Percentiles rank a stretch among this genome's conserved stretches.
Conservation (phyloP, 2,113 vertebrate genomes). For the Platichthys flesus region DNA sequence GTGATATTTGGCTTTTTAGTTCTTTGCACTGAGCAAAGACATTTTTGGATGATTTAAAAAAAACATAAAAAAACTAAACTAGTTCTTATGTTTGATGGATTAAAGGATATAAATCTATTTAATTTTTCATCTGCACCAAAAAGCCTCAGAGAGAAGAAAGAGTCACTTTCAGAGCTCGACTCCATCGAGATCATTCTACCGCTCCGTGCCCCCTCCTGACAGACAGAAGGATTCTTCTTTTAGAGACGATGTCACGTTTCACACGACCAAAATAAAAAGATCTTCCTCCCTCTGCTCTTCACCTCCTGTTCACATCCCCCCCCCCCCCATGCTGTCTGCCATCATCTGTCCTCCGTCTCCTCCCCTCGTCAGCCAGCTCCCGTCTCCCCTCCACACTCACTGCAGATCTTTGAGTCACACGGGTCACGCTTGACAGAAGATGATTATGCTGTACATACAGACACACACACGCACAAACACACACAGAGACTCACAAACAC, state of each 20-base stretch:
- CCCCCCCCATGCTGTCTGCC: neutral
- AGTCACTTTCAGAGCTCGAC: neutral
- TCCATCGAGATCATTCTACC: neutral
- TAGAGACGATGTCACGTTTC: slow-evolving; percentile 6
- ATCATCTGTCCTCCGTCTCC: neutral
- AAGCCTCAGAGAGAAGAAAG: neutral
- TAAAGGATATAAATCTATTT: too few species aligned
- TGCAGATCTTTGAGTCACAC: slow-evolving; percentile 26
- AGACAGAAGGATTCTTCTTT: neutral
- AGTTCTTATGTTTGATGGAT: too few species aligned
- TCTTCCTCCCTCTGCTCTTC: neutral
- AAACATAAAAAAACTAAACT: too few species aligned
- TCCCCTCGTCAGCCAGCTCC: neutral
- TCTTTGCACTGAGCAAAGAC: too few species aligned
- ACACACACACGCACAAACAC: slow-evolving; percentile 20
- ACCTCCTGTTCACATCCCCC: neutral
- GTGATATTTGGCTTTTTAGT: too few species aligned
- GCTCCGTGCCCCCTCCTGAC: neutral
- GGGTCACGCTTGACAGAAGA: slow-evolving; percentile 10
- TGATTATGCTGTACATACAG: neutral
- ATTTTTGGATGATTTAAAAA: too few species aligned
- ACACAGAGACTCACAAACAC: slow-evolving; percentile 4
- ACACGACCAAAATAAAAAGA: slow-evolving; percentile 15
- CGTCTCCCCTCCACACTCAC: neutral
- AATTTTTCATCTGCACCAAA: too few species aligned